These are phyloP conservation scores for Prietella phreatophila DNA, from an alignment of 2,113 vertebrate genomes.

Conservation along the genomic window DNA sequence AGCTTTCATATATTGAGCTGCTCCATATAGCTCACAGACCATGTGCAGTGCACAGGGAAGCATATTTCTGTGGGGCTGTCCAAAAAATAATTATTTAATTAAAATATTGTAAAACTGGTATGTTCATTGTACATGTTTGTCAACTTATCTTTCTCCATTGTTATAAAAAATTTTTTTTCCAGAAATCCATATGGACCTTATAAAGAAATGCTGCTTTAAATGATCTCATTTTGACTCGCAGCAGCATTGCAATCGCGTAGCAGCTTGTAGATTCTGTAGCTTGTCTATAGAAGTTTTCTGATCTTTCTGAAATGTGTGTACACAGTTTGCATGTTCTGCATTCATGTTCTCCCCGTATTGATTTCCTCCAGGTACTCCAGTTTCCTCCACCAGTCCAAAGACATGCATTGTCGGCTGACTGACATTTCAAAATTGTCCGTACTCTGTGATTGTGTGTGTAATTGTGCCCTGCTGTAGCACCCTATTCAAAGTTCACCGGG, in stretches of 20 bases:
- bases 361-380: too few relatives aligned
- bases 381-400: too few relatives aligned
- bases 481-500: too few relatives aligned
- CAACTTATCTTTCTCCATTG: background rate
- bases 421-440: too few relatives aligned
- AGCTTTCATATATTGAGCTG: background rate
- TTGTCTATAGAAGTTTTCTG: background rate
- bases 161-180: background rate
- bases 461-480: too few relatives aligned
- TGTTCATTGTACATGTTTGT: background rate
- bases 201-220: background rate
- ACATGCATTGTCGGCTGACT: too few relatives aligned
- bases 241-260: background rate
- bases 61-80: background rate
- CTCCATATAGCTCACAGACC: background rate
- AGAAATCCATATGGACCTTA: background rate
- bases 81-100: background rate
- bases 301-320: too few relatives aligned
- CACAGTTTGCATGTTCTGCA: too few relatives aligned
- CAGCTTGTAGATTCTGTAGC: background rate
- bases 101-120: background rate
- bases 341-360: too few relatives aligned
- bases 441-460: too few relatives aligned
- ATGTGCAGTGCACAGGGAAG: background rate
- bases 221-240: background rate